phyloP scores from a whole-genome alignment of 2,888 invertebrate species.

The Aspidapion aeneum region DNA sequence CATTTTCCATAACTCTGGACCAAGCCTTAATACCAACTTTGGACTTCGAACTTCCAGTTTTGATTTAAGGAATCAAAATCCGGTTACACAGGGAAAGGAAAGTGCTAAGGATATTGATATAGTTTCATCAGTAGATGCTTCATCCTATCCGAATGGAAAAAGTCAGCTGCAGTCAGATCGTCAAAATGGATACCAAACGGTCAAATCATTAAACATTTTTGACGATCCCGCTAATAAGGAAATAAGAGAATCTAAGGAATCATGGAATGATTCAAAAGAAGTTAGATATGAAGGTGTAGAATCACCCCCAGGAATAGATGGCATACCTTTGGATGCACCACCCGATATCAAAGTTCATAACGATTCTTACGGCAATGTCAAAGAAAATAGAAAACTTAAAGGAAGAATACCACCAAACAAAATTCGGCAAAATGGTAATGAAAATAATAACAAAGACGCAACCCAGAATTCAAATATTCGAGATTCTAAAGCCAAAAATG shows the following conservation, averaged over 20 bases:
- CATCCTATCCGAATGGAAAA: background rate
- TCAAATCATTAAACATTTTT: background rate
- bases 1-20: background rate
- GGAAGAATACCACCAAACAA: background rate
- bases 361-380: background rate
- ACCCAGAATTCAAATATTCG: background rate
- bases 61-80: background rate
- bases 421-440: background rate
- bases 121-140: background rate
- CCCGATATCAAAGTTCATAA: background rate
- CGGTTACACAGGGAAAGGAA: background rate
- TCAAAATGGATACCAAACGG: background rate
- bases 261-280: background rate
- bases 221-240: background rate
- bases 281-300: slow-evolving; percentile 20
- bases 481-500: background rate
- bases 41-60: background rate
- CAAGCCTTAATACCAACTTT: background rate
- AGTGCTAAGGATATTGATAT: background rate
- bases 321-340: slow-evolving; percentile 13
- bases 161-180: background rate
- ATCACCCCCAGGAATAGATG: slow-evolving; percentile 14
- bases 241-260: background rate
- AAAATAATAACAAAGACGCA: background rate
- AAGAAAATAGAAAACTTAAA: background rate